phyloP scores from a whole-genome alignment of 2,113 vertebrate species.

The Clarias batrachus region DNA sequence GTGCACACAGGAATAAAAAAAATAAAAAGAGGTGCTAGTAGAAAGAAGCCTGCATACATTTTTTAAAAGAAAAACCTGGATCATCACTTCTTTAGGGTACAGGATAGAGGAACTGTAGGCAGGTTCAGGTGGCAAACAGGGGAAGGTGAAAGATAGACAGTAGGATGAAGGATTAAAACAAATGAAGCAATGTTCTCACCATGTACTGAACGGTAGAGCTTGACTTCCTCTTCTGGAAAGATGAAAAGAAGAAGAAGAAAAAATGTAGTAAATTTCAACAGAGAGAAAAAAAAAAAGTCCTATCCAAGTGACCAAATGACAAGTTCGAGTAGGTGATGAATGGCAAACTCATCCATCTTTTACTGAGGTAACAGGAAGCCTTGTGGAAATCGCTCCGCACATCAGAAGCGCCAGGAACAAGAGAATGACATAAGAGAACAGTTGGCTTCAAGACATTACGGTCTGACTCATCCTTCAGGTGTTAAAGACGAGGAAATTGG shows the following conservation, averaged over 20 bases:
- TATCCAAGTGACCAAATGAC: neutral
- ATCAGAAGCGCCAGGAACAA: neutral
- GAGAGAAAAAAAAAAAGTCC: neutral
- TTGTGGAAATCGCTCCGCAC: neutral
- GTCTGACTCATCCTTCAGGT: neutral
- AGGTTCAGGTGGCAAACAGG: slow-evolving; percentile 16
- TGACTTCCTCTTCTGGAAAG: slow-evolving; percentile 76
- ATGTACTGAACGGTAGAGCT: slow-evolving; percentile 77
- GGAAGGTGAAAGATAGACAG: neutral
- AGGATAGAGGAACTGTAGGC: slow-evolving; percentile 10
- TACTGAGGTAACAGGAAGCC: neutral
- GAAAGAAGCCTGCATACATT: neutral
- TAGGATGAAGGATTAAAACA: slow-evolving; percentile 7
- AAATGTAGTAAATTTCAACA: slow-evolving; percentile 19
- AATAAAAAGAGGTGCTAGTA: neutral
- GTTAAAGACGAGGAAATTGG: neutral
- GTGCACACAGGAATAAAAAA: neutral
- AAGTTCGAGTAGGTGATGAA: neutral
- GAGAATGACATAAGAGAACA: neutral
- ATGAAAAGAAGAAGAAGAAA: slow-evolving; percentile 45
- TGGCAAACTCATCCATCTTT: neutral
- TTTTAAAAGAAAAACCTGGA: neutral
- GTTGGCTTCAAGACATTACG: neutral
- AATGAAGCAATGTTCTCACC: slow-evolving; percentile 67
- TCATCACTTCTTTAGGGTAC: neutral